A percentile compares a stretch with the other conserved stretches of the same genome.
These are phyloP conservation scores for Idris sp. DNA, from an alignment of 1,140 invertebrate species.

Conservation along the genomic window DNA sequence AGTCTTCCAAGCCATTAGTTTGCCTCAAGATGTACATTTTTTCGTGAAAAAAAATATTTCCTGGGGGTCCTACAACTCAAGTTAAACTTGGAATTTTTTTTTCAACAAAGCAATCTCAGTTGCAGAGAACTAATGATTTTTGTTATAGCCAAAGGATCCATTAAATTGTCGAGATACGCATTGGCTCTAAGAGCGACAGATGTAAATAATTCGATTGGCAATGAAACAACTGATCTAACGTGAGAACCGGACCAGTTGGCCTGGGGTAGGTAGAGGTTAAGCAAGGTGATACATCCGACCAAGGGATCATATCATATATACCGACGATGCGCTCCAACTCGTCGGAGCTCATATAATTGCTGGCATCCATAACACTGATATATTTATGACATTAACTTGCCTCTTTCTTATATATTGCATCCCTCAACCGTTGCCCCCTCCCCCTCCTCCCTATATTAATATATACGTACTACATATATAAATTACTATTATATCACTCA, in stretches of 20 bases:
- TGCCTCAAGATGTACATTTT: too few species aligned
- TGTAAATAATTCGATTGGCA: constrained; percentile 70
- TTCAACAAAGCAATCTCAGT: constrained; percentile 1
- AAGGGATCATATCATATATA: constrained; percentile 69
- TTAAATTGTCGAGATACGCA: constrained; percentile 23
- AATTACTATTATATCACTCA: constrained; percentile 61
- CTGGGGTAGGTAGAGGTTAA: constrained; percentile 64
- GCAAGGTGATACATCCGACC: constrained; percentile 67
- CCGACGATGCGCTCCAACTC: constrained; percentile 71
- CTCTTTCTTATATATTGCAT: constrained; percentile 70
- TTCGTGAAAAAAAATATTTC: too few species aligned
- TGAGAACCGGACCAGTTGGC: constrained; percentile 73
- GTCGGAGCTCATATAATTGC: constrained; percentile 77
- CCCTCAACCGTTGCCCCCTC: constrained; percentile 49
- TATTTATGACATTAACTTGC: constrained; percentile 78
- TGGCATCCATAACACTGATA: constrained; percentile 78
- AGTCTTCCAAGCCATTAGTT: too few species aligned
- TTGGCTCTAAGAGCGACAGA: constrained; percentile 46
- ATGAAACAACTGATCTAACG: constrained; percentile 67
- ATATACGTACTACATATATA: constrained; percentile 55
- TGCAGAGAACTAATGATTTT: constrained; percentile 31
- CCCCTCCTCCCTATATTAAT: constrained; percentile 40
- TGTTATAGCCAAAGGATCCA: constrained; percentile 11
- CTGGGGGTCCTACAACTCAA: too few species aligned
- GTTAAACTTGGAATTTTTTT: too few species aligned